Base-by-base conservation (phyloP, 2,888 invertebrate species). In the Hirtodrosophila cameraria region DNA sequence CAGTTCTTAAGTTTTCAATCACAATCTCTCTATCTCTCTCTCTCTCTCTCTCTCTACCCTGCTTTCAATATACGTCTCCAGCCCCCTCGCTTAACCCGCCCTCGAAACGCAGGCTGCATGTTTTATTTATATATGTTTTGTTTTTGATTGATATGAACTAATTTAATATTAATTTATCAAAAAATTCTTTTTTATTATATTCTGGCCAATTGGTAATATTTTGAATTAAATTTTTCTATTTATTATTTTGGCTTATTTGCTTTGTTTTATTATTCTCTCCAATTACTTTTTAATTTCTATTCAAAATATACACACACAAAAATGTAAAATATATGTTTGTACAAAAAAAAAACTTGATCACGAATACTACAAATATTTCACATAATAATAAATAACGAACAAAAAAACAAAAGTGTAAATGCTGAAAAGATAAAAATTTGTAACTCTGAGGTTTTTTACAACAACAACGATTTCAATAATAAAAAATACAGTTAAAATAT, bases 241-340 rank as follows among this genome's bases (percentile, higher is more conserved):
- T 54, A 20, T 41, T 20, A 31, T 58, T 49, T 57, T n/a, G 25
- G 38, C 45, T 71, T 38, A 15, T 33, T 67, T 70, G 35, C 42
- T 54, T 2, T 13, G 15, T 13, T 33, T 39, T 48, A 3, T 23
- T 42, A 41, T 52, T 39, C 42, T 27, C 25, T 25, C 18, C 12
- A 6, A 30, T 31, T 15, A 12, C 41, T 28, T 48, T 31, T 31
- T 33, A 36, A 35, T 33, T 54, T 43, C 9, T 28, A 15, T 49
- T 45, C 30, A 36, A 62, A 68, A 82, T 66, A 82, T 66, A 79
- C 79, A 80, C 79, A 80, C 83, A 82, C 79, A 80, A 80, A 80
- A 80, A 80, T 80, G 79, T 80, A 79, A 80, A 80, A 79, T 80
- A 79, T 80, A 77, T 69, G 41, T 72, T 68, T 64, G 66, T 75